A percentile compares a stretch with the other conserved stretches of the same genome.
Evolutionary conservation across 2,113 vertebrate species (phyloP).

Genomic region (Romanogobio albipinnatus): DNA sequence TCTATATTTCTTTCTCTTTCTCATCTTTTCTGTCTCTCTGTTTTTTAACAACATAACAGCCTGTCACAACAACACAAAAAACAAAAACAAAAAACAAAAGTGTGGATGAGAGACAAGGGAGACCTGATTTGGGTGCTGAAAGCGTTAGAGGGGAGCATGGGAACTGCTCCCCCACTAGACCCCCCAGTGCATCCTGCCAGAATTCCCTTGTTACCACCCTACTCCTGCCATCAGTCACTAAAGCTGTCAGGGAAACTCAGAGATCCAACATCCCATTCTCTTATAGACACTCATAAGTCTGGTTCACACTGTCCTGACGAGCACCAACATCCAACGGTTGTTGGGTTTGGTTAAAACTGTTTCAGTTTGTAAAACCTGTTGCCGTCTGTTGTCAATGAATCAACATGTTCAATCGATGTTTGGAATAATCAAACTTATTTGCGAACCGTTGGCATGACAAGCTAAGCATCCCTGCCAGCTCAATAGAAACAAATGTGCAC

Average conservation of each 20-base stretch:
- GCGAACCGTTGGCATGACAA: not conserved
- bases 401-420: not conserved
- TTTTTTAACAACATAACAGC: conserved; percentile 72
- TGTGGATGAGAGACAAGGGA: conserved; percentile 67
- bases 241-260: conserved; percentile 54
- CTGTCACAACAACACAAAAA: conserved; percentile 73
- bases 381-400: not conserved
- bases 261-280: not conserved
- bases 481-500: not conserved
- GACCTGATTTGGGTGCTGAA: conserved; percentile 70
- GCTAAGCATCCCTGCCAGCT: not conserved
- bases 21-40: conserved; percentile 50
- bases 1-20: conserved; percentile 51
- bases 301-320: not conserved
- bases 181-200: conserved; percentile 48
- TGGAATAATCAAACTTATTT: too few species aligned
- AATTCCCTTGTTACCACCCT: conserved; percentile 55
- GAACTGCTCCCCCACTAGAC: conserved; percentile 68
- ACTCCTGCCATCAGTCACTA: conserved; percentile 60
- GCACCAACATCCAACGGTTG: not conserved
- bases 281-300: not conserved
- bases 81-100: conserved; percentile 59
- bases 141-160: conserved; percentile 74
- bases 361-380: not conserved
- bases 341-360: not conserved